Base-by-base conservation (phyloP, 2,113 vertebrate genomes). In the Aix galericulata region DNA sequence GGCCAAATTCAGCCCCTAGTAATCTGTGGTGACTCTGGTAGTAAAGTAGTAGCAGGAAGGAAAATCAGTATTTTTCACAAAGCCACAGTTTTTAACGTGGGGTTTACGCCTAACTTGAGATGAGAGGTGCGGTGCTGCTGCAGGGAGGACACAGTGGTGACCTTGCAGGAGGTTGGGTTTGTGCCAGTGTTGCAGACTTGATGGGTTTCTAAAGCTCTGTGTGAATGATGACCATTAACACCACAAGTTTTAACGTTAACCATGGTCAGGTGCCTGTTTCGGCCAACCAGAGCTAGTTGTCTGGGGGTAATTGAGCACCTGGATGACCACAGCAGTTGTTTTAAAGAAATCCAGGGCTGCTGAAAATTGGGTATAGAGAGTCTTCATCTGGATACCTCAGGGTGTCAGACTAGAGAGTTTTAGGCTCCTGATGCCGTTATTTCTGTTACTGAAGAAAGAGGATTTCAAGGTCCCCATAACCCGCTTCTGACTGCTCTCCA, bases 201-300 rank as follows among this genome's bases (percentile, higher is more conserved):
- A 58, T 48, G 50, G 66, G 9, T 66, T 83, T 83, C 29, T 48
- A n/a, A 38, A 71, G 44, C 58, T 60, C 0, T 31, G 9, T n/a
- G 67, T 6, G 46, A 62, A 38, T 8, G 29, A 12, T 0, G 1
- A 55, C 21, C 0, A 1, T 16, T 60, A 63, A 68, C 76, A 25
- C 17, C 63, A 63, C 58, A 31, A n/a, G 15, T 62, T 92, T 58
- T 58, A 42, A 63, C 15, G 34, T 6, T 21, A 44, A n/a, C 69
- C 50, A 18, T 13, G 48, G 67, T 66, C 36, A 38, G 72, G 42
- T 42, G 31, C 48, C 17, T 58, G 0, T 68, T 72, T 88, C 34
- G 44, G 46, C 8, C 53, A 58, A 27, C 7, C 22, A 36, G 64
- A 23, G 15, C 58, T 62, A 8, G 20, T 11, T 56, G 66, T 17